phyloP scores from a whole-genome alignment of 1,140 invertebrate species.

The Paracyclopina nana region DNA sequence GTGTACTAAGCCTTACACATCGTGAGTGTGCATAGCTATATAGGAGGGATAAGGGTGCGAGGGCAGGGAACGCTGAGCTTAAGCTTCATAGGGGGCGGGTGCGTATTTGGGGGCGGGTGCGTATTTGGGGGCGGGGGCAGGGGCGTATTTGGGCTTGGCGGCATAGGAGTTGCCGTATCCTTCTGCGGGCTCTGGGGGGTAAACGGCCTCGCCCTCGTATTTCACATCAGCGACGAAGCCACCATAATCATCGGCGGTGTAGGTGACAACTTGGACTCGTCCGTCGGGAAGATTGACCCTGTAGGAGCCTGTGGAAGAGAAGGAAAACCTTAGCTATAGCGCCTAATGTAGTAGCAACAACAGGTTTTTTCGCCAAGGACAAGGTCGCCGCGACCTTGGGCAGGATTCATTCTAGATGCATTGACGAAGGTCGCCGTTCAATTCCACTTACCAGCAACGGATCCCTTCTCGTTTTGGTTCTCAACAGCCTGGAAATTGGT shows the following conservation, averaged over 20 bases:
- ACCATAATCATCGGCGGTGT: constrained; percentile 22
- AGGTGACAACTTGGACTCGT: constrained; percentile 21
- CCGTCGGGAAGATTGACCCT: constrained; percentile 24
- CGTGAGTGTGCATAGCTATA: too few relatives aligned
- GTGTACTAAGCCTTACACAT: too few relatives aligned
- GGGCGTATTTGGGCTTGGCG: neutral
- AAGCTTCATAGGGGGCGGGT: neutral
- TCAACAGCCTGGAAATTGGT: constrained; percentile 23
- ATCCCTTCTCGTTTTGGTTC: constrained; percentile 20
- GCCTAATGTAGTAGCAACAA: too few relatives aligned
- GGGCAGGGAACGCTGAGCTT: too few relatives aligned
- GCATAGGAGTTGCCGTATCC: neutral
- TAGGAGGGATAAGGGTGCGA: too few relatives aligned
- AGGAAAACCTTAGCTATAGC: neutral
- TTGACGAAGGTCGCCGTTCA: neutral
- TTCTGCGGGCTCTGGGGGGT: neutral
- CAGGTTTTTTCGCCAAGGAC: too few relatives aligned
- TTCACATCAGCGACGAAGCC: constrained; percentile 22
- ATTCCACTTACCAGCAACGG: constrained; percentile 7
- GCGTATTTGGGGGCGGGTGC: neutral
- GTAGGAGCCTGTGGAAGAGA: constrained; percentile 24
- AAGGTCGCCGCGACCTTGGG: too few relatives aligned
- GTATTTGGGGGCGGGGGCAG: neutral
- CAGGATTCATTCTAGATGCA: neutral
- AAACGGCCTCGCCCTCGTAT: constrained; percentile 17